Evolutionary conservation across 2,113 vertebrate genomes (phyloP).

Genomic region (Paedocypris sp.): DNA sequence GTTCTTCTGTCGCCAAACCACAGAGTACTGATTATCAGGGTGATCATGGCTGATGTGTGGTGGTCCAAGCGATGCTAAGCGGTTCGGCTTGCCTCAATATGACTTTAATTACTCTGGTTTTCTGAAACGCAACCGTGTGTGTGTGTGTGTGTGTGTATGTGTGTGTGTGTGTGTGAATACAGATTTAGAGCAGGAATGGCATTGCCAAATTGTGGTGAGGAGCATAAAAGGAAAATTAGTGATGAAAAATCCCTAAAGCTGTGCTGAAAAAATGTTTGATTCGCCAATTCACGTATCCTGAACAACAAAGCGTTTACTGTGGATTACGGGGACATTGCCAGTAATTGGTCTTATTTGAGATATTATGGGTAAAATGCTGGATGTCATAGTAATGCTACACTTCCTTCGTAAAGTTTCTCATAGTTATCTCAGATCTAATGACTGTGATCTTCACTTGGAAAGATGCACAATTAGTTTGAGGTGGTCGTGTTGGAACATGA

Average conservation of each 20-base stretch:
- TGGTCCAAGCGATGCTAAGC: slow-evolving; percentile 23
- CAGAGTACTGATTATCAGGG: background rate
- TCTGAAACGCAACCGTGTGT: background rate
- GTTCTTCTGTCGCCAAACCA: slow-evolving; percentile 6
- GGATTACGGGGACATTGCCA: too few species aligned
- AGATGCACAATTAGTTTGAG: background rate
- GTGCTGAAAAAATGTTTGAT: background rate
- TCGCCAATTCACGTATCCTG: background rate
- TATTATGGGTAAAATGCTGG: too few species aligned
- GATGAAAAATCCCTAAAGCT: background rate
- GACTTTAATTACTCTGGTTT: slow-evolving; percentile 26
- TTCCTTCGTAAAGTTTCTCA: background rate
- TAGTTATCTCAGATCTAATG: background rate
- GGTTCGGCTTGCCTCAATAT: slow-evolving; percentile 20
- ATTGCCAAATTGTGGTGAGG: slow-evolving; percentile 21
- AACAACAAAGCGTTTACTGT: background rate
- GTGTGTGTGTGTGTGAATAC: slow-evolving; percentile 7
- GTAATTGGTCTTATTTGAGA: too few species aligned
- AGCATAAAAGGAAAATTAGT: background rate
- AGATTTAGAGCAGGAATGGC: slow-evolving; percentile 24
- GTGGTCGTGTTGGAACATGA: slow-evolving; percentile 6
- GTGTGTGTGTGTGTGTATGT: too few species aligned
- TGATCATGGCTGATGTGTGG: slow-evolving; percentile 24
- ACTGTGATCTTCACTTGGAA: background rate
- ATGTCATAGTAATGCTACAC: background rate